Conservation (phyloP, 2,888 invertebrate species). For the Tortricodes alternella region DNA sequence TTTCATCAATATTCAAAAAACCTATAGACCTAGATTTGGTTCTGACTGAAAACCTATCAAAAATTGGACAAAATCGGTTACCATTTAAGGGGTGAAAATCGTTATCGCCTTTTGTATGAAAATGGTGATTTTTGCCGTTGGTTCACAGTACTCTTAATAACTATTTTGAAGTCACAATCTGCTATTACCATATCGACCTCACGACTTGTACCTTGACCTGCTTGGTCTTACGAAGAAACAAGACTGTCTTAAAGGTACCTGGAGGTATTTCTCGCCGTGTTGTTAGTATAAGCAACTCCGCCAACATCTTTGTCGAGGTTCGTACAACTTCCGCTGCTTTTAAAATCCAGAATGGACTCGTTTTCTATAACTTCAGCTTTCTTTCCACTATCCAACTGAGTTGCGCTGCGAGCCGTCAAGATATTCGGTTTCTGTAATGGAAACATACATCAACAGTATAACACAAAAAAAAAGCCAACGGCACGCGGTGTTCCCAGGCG, state of each 20-base stretch:
- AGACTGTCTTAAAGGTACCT: conserved; percentile 50
- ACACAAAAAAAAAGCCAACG: conserved; percentile 35
- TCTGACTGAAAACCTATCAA: too few relatives aligned
- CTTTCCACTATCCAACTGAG: conserved; percentile 51
- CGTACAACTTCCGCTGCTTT: conserved; percentile 65
- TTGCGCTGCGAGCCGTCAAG: conserved; percentile 64
- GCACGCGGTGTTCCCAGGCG: conserved; percentile 40
- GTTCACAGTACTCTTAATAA: too few relatives aligned
- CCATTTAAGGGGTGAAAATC: too few relatives aligned
- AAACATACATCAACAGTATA: not conserved
- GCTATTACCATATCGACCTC: too few relatives aligned
- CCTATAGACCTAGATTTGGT: too few relatives aligned
- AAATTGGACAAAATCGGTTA: too few relatives aligned
- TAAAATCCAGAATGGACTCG: conserved; percentile 44
- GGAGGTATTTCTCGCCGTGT: conserved; percentile 55
- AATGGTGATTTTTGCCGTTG: too few relatives aligned
- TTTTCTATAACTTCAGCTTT: conserved; percentile 26
- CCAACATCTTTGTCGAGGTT: conserved; percentile 51
- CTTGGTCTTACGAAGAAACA: too few relatives aligned
- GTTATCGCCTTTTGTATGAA: too few relatives aligned
- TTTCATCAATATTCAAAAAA: too few relatives aligned
- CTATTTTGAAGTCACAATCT: too few relatives aligned
- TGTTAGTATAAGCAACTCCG: conserved; percentile 56
- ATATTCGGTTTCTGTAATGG: conserved; percentile 51
- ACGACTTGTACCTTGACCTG: too few relatives aligned